Base-by-base conservation (phyloP, 1,140 invertebrate genomes). In the Sinonovacula constricta region DNA sequence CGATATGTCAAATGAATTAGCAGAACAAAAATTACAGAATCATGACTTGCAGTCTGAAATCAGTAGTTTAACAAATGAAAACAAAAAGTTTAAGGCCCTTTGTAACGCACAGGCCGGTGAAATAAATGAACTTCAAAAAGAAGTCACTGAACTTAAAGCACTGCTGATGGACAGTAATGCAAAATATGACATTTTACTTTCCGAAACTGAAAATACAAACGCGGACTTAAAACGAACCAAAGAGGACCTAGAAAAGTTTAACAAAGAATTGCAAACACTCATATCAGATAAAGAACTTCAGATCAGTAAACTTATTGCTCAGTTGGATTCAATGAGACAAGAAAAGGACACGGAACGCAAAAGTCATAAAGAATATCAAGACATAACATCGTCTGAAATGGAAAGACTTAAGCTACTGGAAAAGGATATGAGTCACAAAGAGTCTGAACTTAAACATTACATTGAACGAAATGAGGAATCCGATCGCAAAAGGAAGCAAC, bases 1-100 rank as follows among this genome's bases (percentile, higher is more conserved):
- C 15, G 39, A 36, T 39, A 65, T 56, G 31, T 49, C 53, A n/a
- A 62, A 59, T 24, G 39, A 69, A 24, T 24, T 34, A 18, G 57
- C 69, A 34, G 75, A 84, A 71, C 39, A 80, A 14, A 84, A 82
- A 77, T 77, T 79, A 3, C 69, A 82, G 57, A 51, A 63, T 14
- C 81, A 84, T 30, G 57, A 76, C 69, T 59, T 81, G n/a, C 79
- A 84, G 77, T 74, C 39, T 15, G 81, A 82, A 67, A 79, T 81
- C 59, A 77, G 79, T 36, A 75, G 62, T 60, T 34, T 69, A 24
- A 57, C 69, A 53, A 34, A 39, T 22, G 70, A 79, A 24, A 33
- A 68, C 26, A 62, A 76, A 15, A 68, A 51, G 39, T 59, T 76
- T 59, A 53, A 74, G 36, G 45, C 33, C 45, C 39, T 77, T 30